phyloP scores from a whole-genome alignment of 2,888 invertebrate species.

The Neelides folsomi region DNA sequence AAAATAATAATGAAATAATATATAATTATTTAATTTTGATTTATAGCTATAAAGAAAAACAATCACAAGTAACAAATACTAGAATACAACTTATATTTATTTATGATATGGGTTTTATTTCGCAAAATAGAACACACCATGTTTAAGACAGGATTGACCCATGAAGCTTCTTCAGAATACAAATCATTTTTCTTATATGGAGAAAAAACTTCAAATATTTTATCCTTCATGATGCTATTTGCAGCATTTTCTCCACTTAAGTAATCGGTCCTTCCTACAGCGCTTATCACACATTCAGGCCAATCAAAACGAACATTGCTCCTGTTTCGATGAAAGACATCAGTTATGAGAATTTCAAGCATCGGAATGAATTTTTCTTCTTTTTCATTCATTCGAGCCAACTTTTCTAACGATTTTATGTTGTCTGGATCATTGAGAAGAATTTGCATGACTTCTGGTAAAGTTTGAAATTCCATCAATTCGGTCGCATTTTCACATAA shows the following conservation, averaged over 20 bases:
- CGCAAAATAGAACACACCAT: slow-evolving; percentile 15
- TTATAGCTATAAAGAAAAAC: too few species aligned
- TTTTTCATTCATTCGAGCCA: slow-evolving; percentile 15
- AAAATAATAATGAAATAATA: not conserved
- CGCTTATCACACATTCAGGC: slow-evolving; percentile 21
- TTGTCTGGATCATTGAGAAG: slow-evolving; percentile 23
- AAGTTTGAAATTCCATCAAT: slow-evolving; percentile 11
- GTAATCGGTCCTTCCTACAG: slow-evolving; percentile 24
- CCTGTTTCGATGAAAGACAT: slow-evolving; percentile 26
- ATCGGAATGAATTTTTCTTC: slow-evolving; percentile 25
- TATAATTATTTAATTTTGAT: too few species aligned
- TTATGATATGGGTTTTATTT: not conserved
- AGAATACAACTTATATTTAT: not conserved
- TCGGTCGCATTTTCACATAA: too few species aligned
- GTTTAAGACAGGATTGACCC: slow-evolving; percentile 23
- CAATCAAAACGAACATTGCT: slow-evolving; percentile 19
- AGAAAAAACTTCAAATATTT: slow-evolving; percentile 17
- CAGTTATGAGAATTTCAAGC: slow-evolving; percentile 25
- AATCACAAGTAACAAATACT: too few species aligned
- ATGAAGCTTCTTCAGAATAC: slow-evolving; percentile 20
- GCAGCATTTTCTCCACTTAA: slow-evolving; percentile 17
- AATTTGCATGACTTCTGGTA: slow-evolving; percentile 27
- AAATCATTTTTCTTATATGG: slow-evolving; percentile 18
- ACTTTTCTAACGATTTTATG: slow-evolving; percentile 13
- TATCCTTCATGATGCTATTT: slow-evolving; percentile 14